Base-by-base conservation (phyloP, 2,797 vertebrate genomes). In the Buceros bicornis region DNA sequence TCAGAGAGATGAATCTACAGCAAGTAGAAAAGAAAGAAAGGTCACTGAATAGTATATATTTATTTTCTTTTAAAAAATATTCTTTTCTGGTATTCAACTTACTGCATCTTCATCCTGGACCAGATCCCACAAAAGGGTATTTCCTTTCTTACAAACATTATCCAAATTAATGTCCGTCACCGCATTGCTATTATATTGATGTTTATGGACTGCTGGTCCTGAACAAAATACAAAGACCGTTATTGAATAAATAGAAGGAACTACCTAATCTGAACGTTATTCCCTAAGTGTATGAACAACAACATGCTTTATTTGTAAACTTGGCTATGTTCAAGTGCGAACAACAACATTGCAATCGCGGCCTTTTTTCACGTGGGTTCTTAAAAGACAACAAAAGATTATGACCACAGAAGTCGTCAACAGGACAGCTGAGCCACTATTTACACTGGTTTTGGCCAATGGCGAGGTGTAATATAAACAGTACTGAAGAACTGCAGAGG, bases 81-180 rank as follows among this genome's bases (percentile, higher is more conserved):
- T 81, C 16, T 67, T 79, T 57, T 93, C 82, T 93, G 77, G 40
- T 93, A 69, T 87, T 78, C 45, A 83, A 96, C 98, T 93, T 98
- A 99, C 99, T 88, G 99, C 99, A 97, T 99, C 99, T 97, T 99
- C 99, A 95, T 99, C 99, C 97, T 99, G 99, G 73, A 99, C 99
- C 97, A 99, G 98, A 97, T 99, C 99, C 99, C 99, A 99, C 94
- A 99, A 98, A 85, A 99, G 98, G 11, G 99, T 99, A 97, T 99
- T 99, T 91, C 99, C 99, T 97, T 99, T 99, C 98, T 99, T 99
- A 95, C 99, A 99, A 66, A 99, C 99, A 61, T 99, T 99, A 98
- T 99, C 99, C 97, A 99, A 98, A 98, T 99, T 99, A 98, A 99
- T 99, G 98, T 99, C 99, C 1, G 99, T 99, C 95, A 99, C 98